phyloP scores from a whole-genome alignment of 2,888 invertebrate genomes.

The Eupelmus urozonus region DNA sequence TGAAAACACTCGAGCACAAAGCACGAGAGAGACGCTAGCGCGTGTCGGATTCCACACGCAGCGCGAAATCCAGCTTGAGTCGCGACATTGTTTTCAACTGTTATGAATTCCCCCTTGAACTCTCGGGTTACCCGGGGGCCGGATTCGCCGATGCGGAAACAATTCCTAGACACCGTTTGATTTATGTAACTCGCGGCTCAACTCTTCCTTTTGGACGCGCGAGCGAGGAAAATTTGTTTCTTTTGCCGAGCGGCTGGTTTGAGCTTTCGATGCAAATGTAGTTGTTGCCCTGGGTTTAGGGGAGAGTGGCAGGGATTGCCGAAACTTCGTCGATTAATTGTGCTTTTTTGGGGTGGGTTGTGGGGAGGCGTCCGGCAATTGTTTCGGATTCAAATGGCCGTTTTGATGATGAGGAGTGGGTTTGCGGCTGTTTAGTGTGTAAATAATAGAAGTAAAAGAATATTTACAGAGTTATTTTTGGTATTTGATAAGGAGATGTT shows the following conservation, averaged over 20 bases:
- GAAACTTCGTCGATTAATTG: conserved; percentile 32
- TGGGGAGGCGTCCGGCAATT: too few species aligned
- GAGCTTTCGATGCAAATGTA: background rate
- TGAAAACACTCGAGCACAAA: too few species aligned
- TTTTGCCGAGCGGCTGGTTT: conserved; percentile 10
- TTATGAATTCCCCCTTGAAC: conserved; percentile 51
- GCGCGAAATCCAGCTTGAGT: conserved; percentile 50
- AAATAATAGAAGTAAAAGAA: too few species aligned
- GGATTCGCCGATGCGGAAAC: conserved; percentile 56
- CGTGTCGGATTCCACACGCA: background rate
- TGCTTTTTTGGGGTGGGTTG: background rate
- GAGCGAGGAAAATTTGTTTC: conserved; percentile 47
- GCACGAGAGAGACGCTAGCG: too few species aligned
- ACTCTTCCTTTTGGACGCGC: conserved; percentile 26
- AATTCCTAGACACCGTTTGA: conserved; percentile 50
- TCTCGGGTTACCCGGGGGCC: conserved; percentile 1
- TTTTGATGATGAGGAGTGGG: too few species aligned
- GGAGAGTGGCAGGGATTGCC: background rate
- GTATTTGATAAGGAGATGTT: too few species aligned
- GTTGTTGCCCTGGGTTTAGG: background rate
- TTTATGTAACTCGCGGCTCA: conserved; percentile 52
- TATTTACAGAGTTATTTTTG: too few species aligned
- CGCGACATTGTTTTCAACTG: conserved; percentile 59
- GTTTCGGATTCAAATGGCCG: too few species aligned
- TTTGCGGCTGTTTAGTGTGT: too few species aligned